Percentiles rank a stretch among this genome's conserved stretches.
phyloP scores from a whole-genome alignment of 2,888 invertebrate species.

The Drosophila greeni region DNA sequence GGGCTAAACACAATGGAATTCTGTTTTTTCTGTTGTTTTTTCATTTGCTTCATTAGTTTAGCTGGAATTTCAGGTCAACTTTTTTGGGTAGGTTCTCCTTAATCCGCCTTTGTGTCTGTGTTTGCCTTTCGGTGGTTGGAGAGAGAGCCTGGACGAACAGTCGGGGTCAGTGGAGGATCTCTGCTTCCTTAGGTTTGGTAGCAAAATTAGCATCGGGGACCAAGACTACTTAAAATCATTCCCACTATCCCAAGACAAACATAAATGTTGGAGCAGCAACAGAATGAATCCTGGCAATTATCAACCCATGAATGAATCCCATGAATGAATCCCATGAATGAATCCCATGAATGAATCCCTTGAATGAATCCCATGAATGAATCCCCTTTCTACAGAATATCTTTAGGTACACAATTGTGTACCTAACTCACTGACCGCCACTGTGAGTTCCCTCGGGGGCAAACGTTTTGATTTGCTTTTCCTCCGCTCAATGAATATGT shows the following conservation, averaged over 20 bases:
- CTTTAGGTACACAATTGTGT: slow-evolving; percentile 9
- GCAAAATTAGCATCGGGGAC: background rate
- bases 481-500: slow-evolving; percentile 58
- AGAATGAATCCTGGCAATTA: background rate
- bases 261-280: background rate
- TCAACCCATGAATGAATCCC: background rate
- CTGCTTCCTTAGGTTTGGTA: background rate
- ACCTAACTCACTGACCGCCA: slow-evolving; percentile 47
- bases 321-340: too few relatives aligned
- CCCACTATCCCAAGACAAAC: background rate
- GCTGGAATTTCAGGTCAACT: slow-evolving; percentile 66
- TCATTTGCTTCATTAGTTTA: slow-evolving; percentile 62
- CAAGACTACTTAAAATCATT: background rate
- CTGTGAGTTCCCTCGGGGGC: slow-evolving; percentile 44
- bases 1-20: slow-evolving; percentile 27
- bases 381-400: background rate
- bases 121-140: slow-evolving; percentile 30
- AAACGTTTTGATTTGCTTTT: slow-evolving; percentile 56
- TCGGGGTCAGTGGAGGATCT: background rate
- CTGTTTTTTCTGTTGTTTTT: slow-evolving; percentile 31
- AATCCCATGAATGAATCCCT: too few relatives aligned
- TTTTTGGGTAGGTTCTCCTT: slow-evolving; percentile 20
- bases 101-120: slow-evolving; percentile 4
- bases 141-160: slow-evolving; percentile 21
- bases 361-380: too few relatives aligned